Conservation (phyloP, 1,140 invertebrate genomes). For the Orius laevigatus region DNA sequence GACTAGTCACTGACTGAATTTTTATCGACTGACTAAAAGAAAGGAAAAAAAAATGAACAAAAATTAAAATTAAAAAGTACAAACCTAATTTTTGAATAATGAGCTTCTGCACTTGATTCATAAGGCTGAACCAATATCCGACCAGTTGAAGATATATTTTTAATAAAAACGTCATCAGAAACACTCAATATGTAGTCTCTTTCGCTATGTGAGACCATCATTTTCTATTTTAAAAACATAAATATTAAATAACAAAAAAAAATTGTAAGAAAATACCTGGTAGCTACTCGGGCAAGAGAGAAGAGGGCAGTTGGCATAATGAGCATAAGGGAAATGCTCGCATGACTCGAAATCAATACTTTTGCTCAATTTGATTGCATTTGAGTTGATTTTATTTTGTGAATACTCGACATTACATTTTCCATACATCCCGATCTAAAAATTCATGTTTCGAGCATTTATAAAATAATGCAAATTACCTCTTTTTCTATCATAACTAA, state of each 20-base stretch:
- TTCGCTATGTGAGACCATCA: conserved; percentile 19
- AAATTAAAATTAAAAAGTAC: conserved; percentile 2
- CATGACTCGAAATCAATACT: conserved; percentile 22
- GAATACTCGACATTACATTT: conserved; percentile 20
- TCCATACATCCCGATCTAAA: conserved; percentile 18
- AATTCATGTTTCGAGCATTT: neutral
- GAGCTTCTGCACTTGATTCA: conserved; percentile 22
- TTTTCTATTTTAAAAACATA: neutral
- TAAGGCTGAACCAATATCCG: conserved; percentile 23
- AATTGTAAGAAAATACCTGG: conserved; percentile 15
- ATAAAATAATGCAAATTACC: neutral
- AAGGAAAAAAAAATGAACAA: no score
- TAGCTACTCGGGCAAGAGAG: conserved; percentile 18
- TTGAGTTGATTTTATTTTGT: conserved; percentile 6
- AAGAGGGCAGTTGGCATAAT: conserved; percentile 18
- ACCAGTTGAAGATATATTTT: conserved; percentile 18
- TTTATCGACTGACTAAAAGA: neutral
- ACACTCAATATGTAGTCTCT: conserved; percentile 16
- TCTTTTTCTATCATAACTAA: neutral
- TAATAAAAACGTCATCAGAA: conserved; percentile 14
- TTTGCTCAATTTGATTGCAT: conserved; percentile 19
- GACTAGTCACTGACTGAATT: neutral
- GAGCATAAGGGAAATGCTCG: conserved; percentile 12
- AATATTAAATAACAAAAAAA: neutral
- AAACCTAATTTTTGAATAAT: conserved; percentile 22